These are phyloP conservation scores for Andrena hattorfiana DNA, from an alignment of 2,888 invertebrate species.

Conservation along the genomic window DNA sequence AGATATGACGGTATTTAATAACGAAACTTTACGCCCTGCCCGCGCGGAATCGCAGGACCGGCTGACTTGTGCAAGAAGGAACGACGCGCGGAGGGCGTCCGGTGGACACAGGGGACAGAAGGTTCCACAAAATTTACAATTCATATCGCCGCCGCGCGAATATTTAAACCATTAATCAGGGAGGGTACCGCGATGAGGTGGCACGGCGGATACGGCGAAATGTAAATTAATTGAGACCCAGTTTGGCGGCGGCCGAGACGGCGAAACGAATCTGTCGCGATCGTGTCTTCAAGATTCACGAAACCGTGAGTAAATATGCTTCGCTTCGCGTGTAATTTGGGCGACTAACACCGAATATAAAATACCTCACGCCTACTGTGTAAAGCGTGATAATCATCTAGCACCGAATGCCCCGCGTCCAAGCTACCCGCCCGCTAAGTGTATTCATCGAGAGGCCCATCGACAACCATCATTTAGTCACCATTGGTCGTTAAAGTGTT, in stretches of 20 bases:
- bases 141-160: conserved; percentile 79
- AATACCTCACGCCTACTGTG: no score
- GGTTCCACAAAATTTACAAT: conserved; percentile 79
- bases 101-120: conserved; percentile 40
- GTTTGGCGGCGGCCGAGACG: conserved; percentile 56
- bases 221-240: conserved; percentile 77
- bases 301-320: not conserved
- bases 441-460: no score
- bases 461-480: no score
- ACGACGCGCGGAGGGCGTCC: conserved; percentile 2
- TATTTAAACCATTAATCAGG: conserved; percentile 83
- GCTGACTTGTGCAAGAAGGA: not conserved
- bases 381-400: no score
- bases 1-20: conserved; percentile 69
- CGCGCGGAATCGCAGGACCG: conserved; percentile 25
- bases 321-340: not conserved
- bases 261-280: conserved; percentile 51
- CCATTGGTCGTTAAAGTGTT: no score
- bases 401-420: no score
- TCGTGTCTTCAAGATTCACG: conserved; percentile 37
- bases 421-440: no score
- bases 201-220: conserved; percentile 68
- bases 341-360: not conserved
- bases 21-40: conserved; percentile 70
- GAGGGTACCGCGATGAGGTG: conserved; percentile 62